Evolutionary conservation across 1,140 invertebrate genomes (phyloP).

Genomic region (Halesus radiatus): DNA sequence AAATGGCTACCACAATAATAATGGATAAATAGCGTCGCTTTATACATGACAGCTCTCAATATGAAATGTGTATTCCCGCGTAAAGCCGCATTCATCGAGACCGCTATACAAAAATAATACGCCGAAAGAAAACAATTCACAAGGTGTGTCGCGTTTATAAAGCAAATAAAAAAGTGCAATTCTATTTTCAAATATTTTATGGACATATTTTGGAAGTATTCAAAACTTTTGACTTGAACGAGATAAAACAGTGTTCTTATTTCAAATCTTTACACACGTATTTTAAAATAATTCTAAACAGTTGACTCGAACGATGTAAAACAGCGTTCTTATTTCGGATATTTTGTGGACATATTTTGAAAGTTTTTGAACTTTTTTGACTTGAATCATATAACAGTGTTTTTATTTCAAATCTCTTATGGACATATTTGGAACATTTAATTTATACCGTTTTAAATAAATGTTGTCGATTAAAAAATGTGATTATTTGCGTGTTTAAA

Average conservation of each 20-base stretch:
- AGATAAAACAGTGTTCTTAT: not conserved
- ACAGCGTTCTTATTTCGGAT: not conserved
- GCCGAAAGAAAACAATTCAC: not conserved
- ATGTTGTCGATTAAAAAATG: too few species aligned
- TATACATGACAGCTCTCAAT: not conserved
- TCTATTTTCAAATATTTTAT: not conserved
- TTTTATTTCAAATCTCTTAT: not conserved
- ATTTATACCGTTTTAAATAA: too few species aligned
- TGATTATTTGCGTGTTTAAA: too few species aligned
- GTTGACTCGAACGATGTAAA: too few species aligned
- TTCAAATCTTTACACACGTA: not conserved
- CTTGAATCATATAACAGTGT: not conserved
- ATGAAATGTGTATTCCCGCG: conserved; percentile 11
- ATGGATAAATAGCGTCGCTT: not conserved
- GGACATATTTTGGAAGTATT: not conserved
- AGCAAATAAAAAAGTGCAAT: not conserved
- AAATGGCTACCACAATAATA: not conserved
- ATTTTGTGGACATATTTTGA: not conserved
- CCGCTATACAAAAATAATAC: not conserved
- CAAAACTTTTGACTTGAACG: not conserved
- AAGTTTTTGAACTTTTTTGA: not conserved
- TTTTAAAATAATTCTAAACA: too few species aligned
- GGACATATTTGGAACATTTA: not conserved
- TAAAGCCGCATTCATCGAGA: not conserved
- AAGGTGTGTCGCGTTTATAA: not conserved